Conservation (phyloP, 35 echinoderm and acorn worm species). For the Eucidaris tribuloides region DNA sequence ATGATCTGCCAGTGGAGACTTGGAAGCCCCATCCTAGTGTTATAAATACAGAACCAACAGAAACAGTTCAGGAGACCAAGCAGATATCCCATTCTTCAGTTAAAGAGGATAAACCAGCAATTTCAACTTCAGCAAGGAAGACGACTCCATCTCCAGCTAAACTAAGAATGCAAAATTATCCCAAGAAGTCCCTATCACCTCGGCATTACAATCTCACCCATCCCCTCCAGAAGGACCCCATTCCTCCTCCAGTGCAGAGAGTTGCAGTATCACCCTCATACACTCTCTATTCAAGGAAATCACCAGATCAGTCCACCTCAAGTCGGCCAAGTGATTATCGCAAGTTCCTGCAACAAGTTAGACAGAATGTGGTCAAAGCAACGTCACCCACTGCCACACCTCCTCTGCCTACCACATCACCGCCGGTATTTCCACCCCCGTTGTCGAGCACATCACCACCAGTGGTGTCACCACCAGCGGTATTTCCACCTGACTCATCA, state of each 20-base stretch:
- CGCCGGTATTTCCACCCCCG: neutral
- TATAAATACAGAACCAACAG: no score
- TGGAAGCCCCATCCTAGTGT: constrained; percentile 55
- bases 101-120: no score
- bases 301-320: neutral
- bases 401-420: neutral
- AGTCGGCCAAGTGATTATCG: constrained; percentile 56
- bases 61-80: no score
- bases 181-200: no score
- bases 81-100: no score
- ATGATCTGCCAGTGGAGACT: constrained; percentile 67
- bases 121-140: no score
- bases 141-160: no score
- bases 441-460: neutral
- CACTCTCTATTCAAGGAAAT: neutral
- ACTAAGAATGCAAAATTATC: no score
- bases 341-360: constrained; percentile 58
- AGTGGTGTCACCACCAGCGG: neutral
- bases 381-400: constrained; percentile 33
- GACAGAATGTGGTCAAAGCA: constrained; percentile 44
- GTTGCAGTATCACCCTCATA: neutral
- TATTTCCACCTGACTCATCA: neutral
- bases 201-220: no score
- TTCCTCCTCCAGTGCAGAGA: neutral
- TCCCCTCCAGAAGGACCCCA: neutral